Conservation (phyloP, 2,113 vertebrate genomes). For the Callipepla squamata region DNA sequence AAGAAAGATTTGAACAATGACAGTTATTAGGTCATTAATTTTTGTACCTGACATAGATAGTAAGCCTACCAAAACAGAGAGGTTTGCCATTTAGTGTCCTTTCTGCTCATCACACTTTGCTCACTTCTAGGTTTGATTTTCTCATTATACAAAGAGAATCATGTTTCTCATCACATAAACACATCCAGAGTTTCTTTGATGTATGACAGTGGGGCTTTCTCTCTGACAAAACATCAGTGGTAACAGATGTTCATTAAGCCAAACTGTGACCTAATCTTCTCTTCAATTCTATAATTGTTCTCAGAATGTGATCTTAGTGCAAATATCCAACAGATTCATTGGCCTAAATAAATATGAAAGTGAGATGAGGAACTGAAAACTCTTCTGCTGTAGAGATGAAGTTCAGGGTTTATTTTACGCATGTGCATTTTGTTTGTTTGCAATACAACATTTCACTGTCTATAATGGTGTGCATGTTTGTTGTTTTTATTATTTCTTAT, state of each 20-base stretch:
- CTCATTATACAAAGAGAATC: not conserved
- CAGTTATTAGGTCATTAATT: not conserved
- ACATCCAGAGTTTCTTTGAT: not conserved
- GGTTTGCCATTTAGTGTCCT: not conserved
- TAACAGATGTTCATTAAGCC: conserved; percentile 1
- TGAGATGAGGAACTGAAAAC: not conserved
- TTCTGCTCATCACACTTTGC: not conserved
- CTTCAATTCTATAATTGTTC: conserved; percentile 39
- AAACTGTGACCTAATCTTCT: conserved; percentile 4
- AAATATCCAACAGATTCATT: not conserved
- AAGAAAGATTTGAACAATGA: not conserved
- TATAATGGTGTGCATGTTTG: not conserved
- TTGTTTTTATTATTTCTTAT: not conserved
- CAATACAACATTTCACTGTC: rapidly evolving
- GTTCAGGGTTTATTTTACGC: not conserved
- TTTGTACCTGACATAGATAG: not conserved
- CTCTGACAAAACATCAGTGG: not conserved
- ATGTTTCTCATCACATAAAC: not conserved
- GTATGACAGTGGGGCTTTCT: conserved; percentile 39
- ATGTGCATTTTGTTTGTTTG: not conserved
- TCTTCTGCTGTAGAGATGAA: not conserved
- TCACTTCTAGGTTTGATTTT: not conserved
- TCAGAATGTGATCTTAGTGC: conserved; percentile 25
- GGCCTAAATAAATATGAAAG: not conserved
- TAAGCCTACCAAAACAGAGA: not conserved